These are phyloP conservation scores for Fissipunctia ypsillon DNA, from an alignment of 2,888 invertebrate genomes.

Conservation along the genomic window DNA sequence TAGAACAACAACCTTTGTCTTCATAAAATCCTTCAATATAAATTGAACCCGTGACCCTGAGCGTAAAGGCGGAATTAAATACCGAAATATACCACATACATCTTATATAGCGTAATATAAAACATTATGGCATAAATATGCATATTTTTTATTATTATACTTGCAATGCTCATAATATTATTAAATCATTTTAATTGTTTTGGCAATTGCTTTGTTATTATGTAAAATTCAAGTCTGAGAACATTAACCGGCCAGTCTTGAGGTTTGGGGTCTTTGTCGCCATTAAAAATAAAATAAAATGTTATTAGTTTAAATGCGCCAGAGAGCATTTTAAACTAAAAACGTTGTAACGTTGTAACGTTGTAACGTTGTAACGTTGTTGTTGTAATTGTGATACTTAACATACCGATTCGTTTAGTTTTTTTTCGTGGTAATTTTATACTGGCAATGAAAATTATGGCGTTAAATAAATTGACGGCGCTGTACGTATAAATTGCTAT, in stretches of 20 bases:
- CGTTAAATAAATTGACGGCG: too few relatives aligned
- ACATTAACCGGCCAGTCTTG: constrained; percentile 39
- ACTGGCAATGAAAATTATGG: not conserved
- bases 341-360: too few relatives aligned
- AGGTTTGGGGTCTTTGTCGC: constrained; percentile 35
- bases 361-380: too few relatives aligned
- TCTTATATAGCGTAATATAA: not conserved
- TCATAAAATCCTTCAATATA: not conserved
- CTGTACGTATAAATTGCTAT: not conserved
- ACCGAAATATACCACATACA: constrained; percentile 25
- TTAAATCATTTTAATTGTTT: constrained; percentile 45
- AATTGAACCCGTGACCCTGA: constrained; percentile 7
- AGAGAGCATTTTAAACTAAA: not conserved
- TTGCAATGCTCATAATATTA: constrained; percentile 14
- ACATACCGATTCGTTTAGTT: not conserved
- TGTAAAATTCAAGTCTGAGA: constrained; percentile 44
- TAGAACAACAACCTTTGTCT: too few relatives aligned
- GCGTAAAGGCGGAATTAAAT: constrained; percentile 10
- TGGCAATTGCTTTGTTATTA: constrained; percentile 35
- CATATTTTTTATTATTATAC: not conserved
- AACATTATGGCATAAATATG: constrained; percentile 19
- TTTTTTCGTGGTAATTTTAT: constrained; percentile 5
- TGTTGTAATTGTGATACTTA: too few relatives aligned
- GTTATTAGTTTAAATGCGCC: not conserved
- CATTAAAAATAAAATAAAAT: constrained; percentile 12